Evolutionary conservation across 2,113 vertebrate genomes (phyloP), one percentile per base, ranked within the genome.

Genomic region (Hippocampus barbouri): DNA sequence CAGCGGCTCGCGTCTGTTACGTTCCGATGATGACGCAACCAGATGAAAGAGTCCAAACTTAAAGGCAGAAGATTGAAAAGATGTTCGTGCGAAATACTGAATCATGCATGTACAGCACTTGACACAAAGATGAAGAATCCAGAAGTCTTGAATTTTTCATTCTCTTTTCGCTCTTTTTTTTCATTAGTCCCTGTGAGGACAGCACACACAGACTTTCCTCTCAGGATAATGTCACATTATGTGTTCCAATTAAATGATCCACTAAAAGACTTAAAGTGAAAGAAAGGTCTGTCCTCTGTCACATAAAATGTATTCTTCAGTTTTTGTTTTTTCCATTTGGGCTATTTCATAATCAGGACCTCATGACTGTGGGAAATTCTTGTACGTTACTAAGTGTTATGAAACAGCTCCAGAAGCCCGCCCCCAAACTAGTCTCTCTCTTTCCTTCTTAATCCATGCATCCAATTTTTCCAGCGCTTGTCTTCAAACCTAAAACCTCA

Each of bases 41-140:
- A 72, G 71, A 66, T 73, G 75, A 51, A 76, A 72, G 60, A 40
- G 60, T 25, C 61, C 59, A 60, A 34, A 38, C 70, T 43, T 41
- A n/a, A 6, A 1, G 21, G 51, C 53, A 57, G 64, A 68, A 79
- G 75, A 88, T 72, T 75, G 69, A 86, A 62, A 18, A 62, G 59
- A 72, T 60, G 73, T 60, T 73, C 76, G 84, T 81, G 74, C 69
- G 62, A 70, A 70, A 61, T 25, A 27, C 23, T 89, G 25, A 75
- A 86, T 85, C 75, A 87, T 84, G 83, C 4, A 89, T 68, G 76
- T 16, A 34, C 69, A 60, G 73, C 80, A 77, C 80, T 85, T 89
- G 72, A 82, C 45, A 61, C 76, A 83, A 79, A 74, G 72, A 78
- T 1, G 69, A 59, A 74, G 69, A 76, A 78, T 83, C 65, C 54